Evolutionary conservation across 2,113 vertebrate species (phyloP).

Genomic region (Halcyon senegalensis): DNA sequence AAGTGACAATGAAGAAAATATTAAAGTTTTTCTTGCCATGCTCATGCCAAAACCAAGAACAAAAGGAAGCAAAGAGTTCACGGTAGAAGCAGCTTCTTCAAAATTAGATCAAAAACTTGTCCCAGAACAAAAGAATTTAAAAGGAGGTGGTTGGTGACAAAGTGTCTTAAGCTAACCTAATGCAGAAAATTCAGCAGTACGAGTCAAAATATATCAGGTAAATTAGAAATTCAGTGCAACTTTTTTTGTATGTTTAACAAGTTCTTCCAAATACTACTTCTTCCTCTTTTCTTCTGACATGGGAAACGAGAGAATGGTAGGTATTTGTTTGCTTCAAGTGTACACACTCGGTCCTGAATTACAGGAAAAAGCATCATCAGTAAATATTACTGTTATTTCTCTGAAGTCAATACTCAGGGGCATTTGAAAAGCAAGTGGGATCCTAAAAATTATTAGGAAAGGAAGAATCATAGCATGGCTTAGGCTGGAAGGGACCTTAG

Average conservation of each 20-base stretch:
- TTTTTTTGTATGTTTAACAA: not conserved
- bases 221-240: not conserved
- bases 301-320: not conserved
- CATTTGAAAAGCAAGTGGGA: not conserved
- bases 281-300: not conserved
- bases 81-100: not conserved
- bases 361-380: not conserved
- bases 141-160: not conserved
- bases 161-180: not conserved
- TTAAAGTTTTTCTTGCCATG: not conserved
- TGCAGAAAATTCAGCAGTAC: not conserved
- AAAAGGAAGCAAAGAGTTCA: not conserved
- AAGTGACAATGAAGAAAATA: not conserved
- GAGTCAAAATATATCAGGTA: not conserved
- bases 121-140: not conserved
- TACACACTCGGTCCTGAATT: not conserved
- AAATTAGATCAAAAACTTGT: not conserved
- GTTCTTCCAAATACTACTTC: not conserved
- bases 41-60: not conserved
- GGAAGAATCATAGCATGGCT: no score
- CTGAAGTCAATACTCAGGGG: not conserved
- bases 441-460: not conserved
- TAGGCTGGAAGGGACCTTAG: no score
- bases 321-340: not conserved
- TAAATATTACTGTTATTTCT: not conserved